Base-by-base conservation (phyloP, 2,888 invertebrate genomes). In the Hydriomena furcata region DNA sequence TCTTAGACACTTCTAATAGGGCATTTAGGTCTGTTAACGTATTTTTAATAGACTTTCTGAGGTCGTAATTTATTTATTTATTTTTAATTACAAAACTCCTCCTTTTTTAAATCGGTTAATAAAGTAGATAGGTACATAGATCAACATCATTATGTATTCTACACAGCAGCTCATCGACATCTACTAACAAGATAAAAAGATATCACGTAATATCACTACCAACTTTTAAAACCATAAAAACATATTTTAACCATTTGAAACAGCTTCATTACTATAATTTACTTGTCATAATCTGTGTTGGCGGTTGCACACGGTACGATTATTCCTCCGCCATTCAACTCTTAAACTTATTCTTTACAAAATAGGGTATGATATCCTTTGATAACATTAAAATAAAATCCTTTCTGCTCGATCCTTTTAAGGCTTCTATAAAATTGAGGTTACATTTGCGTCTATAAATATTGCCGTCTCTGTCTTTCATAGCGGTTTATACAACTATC, bases 281-380 rank as follows among this genome's bases (percentile, higher is more conserved):
- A 73, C 68, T 71, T 68, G 73, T 78, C 73, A 76, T 76, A 76
- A 73, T 67, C 61, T 60, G 70, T 73, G 76, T 77, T 71, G 68
- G 74, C 68, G 70, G 60, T 76, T 82, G 82, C 81, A 78, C 84
- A 80, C 82, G 83, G 71, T 79, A 81, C 82, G 56, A 57, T 68
- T 66, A 35, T 56, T 28, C 6, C 13, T 24, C 6, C 1, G n/a
- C 5, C 60, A 65, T 37, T 27, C 40, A 8, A 72, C 58, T 66
- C 50, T 51, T 44, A 50, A 63, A 62, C 56, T 63, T 73, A 68
- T 42, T 0, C 0, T 0, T 0, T 7, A 8, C 0, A 0, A 0
- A 0, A 43, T 61, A 69, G 50, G 58, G 53, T 44, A 38, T 7
- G 35, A 23, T 55, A 52, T 65, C 1, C 8, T 27, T 21, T 55